Base-by-base conservation (phyloP, 2,113 vertebrate genomes). In the Perognathus longimembris region DNA sequence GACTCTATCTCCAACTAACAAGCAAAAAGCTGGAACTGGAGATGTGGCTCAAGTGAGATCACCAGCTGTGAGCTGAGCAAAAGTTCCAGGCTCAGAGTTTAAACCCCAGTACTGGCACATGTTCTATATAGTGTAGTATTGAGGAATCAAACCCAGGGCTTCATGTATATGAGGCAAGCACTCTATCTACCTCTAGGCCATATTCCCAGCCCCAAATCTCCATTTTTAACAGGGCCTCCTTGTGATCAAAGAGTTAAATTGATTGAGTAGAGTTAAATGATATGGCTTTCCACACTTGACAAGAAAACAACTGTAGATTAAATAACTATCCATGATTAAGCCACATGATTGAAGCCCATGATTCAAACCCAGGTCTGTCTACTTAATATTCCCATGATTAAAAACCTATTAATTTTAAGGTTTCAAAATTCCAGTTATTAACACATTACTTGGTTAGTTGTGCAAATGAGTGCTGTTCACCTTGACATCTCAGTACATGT, bases 321-420 rank as follows among this genome's bases (percentile, higher is more conserved):
- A 79, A 15, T 76, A 94, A 70, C 22, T 83, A 32, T 76, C 61
- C 30, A 85, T 70, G 66, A 91, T 76, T 89, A 90, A 91, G 50
- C 85, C 85, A 1, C 32, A 76, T 78, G 85, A 76, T 32, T 76
- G 21, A 71, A 75, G 89, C 59, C 15, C 20, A 61, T 63, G 24
- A 75, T 57, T 95, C 57, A 89, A 89, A 40, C n/a, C 20, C 79
- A 82, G 54, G n/a, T 91, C 40, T 78, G 17, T 77, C 45, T 84
- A 18, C 81, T 26, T 75, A 63, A 61, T 69, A 38, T 54, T 54
- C 50, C 50, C 38, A 21, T n/a, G 36, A 36, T 71, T 59, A 85
- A 3, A 59, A 30, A 50, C 30, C 18, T 26, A 36, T 17, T 54
- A 10, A 57, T 85, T 83, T 82, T 70, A 54, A 50, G 71, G 28